These are phyloP conservation scores for Ophion ventricosus DNA, from an alignment of 2,888 invertebrate genomes.

Conservation along the genomic window DNA sequence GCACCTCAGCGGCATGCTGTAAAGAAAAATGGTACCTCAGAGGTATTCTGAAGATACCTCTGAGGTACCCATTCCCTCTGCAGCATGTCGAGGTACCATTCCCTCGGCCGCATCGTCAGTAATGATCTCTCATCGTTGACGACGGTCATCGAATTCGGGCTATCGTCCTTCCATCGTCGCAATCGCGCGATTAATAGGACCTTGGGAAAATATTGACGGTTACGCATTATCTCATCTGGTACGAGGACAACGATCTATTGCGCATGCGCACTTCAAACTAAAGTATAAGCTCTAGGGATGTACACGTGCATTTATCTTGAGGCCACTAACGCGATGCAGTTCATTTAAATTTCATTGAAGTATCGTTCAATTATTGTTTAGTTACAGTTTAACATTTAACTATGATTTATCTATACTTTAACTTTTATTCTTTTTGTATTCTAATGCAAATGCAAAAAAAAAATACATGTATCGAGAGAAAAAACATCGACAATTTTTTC, in stretches of 20 bases:
- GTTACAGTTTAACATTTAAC: background rate
- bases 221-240: conserved; percentile 73
- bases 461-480: no score
- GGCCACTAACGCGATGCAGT: background rate
- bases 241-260: conserved; percentile 73
- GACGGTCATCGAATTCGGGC: conserved; percentile 69
- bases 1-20: no score
- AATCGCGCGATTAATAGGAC: conserved; percentile 73
- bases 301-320: background rate
- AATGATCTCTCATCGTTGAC: background rate
- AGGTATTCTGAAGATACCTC: background rate
- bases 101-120: background rate
- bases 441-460: background rate
- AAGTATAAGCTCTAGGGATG: conserved; percentile 18
- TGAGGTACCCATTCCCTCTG: background rate
- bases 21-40: no score
- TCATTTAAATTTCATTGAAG: background rate
- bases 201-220: conserved; percentile 74
- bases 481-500: background rate
- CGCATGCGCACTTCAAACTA: conserved; percentile 49
- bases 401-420: background rate
- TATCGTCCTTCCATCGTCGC: conserved; percentile 69
- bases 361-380: background rate
- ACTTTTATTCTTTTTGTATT: background rate
- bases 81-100: no score